Evolutionary conservation across 2,113 vertebrate genomes (phyloP).

Genomic region (Deroptyus accipitrinus): DNA sequence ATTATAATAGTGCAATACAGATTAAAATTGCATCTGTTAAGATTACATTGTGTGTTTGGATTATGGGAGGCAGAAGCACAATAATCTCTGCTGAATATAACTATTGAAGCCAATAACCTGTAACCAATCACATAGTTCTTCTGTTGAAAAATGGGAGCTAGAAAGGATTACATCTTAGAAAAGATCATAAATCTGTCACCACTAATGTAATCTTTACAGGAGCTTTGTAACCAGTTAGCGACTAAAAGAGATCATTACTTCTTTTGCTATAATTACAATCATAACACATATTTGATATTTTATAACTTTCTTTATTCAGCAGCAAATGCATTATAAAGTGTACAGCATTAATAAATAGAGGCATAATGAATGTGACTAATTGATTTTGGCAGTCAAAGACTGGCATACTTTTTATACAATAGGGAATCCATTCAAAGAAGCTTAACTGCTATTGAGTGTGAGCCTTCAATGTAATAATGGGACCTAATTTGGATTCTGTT

Average conservation of each 20-base stretch:
- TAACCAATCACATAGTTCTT: constrained; percentile 71
- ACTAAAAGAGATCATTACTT: constrained; percentile 73
- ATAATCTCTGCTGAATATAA: constrained; percentile 67
- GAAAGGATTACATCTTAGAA: constrained; percentile 72
- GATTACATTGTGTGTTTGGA: constrained; percentile 68
- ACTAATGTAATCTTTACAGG: constrained; percentile 72
- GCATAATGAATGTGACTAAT: constrained; percentile 87
- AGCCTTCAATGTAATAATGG: constrained; percentile 76
- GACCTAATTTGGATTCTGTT: constrained; percentile 78
- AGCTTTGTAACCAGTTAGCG: constrained; percentile 72
- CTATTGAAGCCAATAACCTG: constrained; percentile 73
- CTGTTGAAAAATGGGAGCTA: constrained; percentile 68
- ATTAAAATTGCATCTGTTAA: constrained; percentile 77
- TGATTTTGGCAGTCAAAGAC: constrained; percentile 84
- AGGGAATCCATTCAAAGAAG: constrained; percentile 81
- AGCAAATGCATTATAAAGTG: constrained; percentile 74
- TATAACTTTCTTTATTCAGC: constrained; percentile 79
- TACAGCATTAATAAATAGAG: constrained; percentile 84
- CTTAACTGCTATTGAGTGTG: constrained; percentile 80
- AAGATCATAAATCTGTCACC: constrained; percentile 76
- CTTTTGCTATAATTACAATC: constrained; percentile 73
- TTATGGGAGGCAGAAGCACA: constrained; percentile 68
- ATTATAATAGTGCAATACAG: constrained; percentile 57
- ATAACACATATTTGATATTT: constrained; percentile 77
- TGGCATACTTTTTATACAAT: constrained; percentile 82